A percentile compares a stretch with the other conserved stretches of the same genome.
phyloP scores from a whole-genome alignment of 1,140 invertebrate genomes.

The Drosophila erecta region DNA sequence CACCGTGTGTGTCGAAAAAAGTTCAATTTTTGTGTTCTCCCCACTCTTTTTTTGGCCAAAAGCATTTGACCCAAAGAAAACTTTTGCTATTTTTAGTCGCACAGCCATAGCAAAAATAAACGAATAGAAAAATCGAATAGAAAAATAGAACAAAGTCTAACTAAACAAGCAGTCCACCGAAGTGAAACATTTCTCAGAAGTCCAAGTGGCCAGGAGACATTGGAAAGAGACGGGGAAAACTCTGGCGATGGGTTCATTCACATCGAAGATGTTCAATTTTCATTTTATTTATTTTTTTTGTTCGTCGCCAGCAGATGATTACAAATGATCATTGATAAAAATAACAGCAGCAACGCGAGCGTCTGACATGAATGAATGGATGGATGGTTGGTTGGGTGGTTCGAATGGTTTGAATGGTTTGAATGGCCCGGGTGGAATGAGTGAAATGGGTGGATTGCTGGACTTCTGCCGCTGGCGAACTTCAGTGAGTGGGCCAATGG shows the following conservation, averaged over 20 bases:
- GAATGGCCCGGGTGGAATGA: background rate
- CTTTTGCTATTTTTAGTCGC: conserved; percentile 46
- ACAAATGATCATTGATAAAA: conserved; percentile 68
- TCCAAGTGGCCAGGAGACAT: conserved; percentile 21
- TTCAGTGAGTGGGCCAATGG: conserved; percentile 38
- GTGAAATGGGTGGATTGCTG: background rate
- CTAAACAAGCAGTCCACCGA: conserved; percentile 38
- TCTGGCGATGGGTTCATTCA: conserved; percentile 55
- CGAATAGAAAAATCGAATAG: conserved; percentile 26
- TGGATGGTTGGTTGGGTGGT: conserved; percentile 22
- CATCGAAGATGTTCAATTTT: conserved; percentile 65
- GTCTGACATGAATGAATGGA: conserved; percentile 54
- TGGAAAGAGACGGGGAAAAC: conserved; percentile 7
- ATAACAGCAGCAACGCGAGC: conserved; percentile 43
- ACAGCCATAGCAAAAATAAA: conserved; percentile 39
- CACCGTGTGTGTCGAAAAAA: conserved; percentile 28
- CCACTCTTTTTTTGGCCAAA: conserved; percentile 16
- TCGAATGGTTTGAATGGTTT: conserved; percentile 5
- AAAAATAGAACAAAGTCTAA: conserved; percentile 22
- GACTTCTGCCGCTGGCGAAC: background rate
- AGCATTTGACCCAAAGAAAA: conserved; percentile 58
- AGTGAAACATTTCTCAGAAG: conserved; percentile 43
- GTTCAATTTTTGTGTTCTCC: background rate
- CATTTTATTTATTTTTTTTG: conserved; percentile 29
- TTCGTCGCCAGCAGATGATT: conserved; percentile 60